Conservation (phyloP, 2,113 vertebrate species). For the Oncorhynchus kisutch region DNA sequence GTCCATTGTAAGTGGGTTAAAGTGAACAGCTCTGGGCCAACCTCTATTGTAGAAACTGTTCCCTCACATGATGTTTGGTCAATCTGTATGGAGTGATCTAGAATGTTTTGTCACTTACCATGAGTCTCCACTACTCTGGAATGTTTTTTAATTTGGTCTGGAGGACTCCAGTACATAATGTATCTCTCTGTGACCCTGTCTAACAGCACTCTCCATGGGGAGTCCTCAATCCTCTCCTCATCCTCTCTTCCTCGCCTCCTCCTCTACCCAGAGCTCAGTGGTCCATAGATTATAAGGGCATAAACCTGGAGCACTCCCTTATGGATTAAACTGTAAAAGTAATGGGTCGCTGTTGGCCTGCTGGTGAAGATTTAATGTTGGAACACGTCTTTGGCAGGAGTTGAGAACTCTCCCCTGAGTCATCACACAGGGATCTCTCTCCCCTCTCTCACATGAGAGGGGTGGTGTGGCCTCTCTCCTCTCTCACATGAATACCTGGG, state of each 20-base stretch:
- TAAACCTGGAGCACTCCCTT: background rate
- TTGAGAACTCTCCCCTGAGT: background rate
- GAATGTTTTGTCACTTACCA: background rate
- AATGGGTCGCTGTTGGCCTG: background rate
- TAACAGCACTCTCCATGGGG: background rate
- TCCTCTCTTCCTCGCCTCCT: too few relatives aligned
- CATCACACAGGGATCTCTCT: too few relatives aligned
- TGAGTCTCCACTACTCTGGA: background rate
- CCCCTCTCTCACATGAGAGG: too few relatives aligned
- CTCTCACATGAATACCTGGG: too few relatives aligned
- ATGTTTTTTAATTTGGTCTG: background rate
- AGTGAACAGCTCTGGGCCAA: background rate
- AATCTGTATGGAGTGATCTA: background rate
- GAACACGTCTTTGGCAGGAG: background rate
- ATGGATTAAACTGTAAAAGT: background rate
- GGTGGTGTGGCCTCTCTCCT: too few relatives aligned
- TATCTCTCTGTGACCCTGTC: background rate
- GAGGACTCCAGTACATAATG: too few relatives aligned
- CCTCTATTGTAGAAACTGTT: background rate
- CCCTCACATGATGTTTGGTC: background rate
- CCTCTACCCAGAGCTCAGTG: background rate
- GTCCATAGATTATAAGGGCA: background rate
- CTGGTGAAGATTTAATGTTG: background rate
- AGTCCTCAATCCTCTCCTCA: background rate
- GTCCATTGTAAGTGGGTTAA: constrained; percentile 6